Percentiles rank a stretch among this genome's conserved stretches.
Evolutionary conservation across 2,888 invertebrate genomes (phyloP).

Genomic region (Drosophila affinis): DNA sequence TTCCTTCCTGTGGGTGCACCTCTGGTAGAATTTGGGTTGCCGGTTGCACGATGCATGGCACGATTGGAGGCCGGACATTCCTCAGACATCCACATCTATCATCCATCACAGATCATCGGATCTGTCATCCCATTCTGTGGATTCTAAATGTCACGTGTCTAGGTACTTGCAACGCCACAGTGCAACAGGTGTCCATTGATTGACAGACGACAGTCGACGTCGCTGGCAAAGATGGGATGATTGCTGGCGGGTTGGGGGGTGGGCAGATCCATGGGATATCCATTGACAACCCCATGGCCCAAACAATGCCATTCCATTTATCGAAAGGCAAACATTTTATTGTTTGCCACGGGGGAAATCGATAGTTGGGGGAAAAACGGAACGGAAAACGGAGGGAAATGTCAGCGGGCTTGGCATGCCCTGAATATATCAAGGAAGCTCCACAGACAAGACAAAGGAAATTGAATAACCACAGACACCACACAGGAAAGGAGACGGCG

Average conservation of each 20-base stretch:
- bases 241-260: constrained; percentile 9
- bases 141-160: constrained; percentile 38
- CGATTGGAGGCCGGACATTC: not conserved
- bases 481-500: not conserved
- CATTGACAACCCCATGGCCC: constrained; percentile 21
- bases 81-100: not conserved
- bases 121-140: constrained; percentile 6
- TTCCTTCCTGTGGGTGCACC: not conserved
- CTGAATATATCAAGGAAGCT: constrained; percentile 53
- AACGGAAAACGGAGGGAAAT: constrained; percentile 20
- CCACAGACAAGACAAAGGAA: constrained; percentile 60
- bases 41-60: too few species aligned
- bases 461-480: constrained; percentile 55
- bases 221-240: constrained; percentile 20
- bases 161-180: constrained; percentile 19
- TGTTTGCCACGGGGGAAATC: constrained; percentile 67
- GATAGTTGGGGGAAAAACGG: constrained; percentile 21
- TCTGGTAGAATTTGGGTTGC: not conserved
- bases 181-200: constrained; percentile 64
- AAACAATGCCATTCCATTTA: constrained; percentile 59
- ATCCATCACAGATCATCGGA: not conserved
- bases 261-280: constrained; percentile 20
- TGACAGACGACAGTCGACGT: constrained; percentile 47
- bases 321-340: constrained; percentile 56
- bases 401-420: constrained; percentile 38